Evolutionary conservation across 2,113 vertebrate genomes (phyloP).

Genomic region (Nematolebias whitei): DNA sequence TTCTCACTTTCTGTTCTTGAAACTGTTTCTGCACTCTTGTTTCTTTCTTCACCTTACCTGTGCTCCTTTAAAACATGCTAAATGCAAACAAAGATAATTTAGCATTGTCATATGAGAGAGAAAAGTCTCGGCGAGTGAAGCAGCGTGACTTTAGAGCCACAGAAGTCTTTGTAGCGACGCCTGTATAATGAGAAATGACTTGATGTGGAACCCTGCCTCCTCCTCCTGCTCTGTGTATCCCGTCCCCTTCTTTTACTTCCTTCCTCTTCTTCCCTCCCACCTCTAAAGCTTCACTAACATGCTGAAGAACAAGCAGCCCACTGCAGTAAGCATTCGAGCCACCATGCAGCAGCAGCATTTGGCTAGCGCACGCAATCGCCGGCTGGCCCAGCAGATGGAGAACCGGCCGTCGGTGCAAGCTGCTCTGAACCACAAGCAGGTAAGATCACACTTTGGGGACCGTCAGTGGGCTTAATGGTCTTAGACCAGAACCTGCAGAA

Average conservation of each 20-base stretch:
- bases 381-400: conserved; percentile 99
- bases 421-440: conserved; percentile 96
- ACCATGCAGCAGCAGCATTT: conserved; percentile 98
- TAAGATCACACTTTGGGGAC: conserved; percentile 69
- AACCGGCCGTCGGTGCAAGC: conserved; percentile 98
- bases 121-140: conserved; percentile 47
- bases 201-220: conserved; percentile 82
- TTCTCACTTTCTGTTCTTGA: conserved; percentile 25
- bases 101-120: conserved; percentile 67
- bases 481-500: too few species aligned
- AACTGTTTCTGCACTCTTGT: conserved; percentile 60
- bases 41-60: conserved; percentile 11
- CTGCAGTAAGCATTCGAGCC: conserved; percentile 95
- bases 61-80: conserved; percentile 29
- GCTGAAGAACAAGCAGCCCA: conserved; percentile 99
- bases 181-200: conserved; percentile 75
- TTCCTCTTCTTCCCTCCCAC: conserved; percentile 83
- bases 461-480: not conserved
- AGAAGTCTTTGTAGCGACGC: conserved; percentile 44
- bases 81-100: conserved; percentile 21
- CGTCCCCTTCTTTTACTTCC: conserved; percentile 77
- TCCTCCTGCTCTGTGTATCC: conserved; percentile 68
- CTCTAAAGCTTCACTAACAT: conserved; percentile 99
- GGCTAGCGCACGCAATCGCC: conserved; percentile 97
- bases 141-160: conserved; percentile 42